Conservation (phyloP, 2,797 vertebrate genomes). For the Pangasius mekongensis region DNA sequence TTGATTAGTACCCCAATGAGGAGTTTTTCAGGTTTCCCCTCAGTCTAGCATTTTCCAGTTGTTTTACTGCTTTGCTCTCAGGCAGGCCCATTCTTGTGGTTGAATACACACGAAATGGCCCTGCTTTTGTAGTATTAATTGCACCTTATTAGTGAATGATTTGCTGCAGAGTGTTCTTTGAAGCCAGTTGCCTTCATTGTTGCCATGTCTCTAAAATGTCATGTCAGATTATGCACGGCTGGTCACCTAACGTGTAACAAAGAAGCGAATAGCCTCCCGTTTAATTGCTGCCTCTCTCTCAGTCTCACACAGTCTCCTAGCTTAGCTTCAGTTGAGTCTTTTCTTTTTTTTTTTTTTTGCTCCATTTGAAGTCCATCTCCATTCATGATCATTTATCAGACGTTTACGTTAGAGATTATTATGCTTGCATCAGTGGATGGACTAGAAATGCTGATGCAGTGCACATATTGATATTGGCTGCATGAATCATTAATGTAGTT, state of each 20-base stretch:
- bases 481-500: constrained; percentile 45
- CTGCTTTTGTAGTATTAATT: constrained; percentile 51
- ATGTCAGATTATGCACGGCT: constrained; percentile 42
- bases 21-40: constrained; percentile 19
- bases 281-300: constrained; percentile 34
- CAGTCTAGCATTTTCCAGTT: constrained; percentile 19
- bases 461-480: constrained; percentile 21
- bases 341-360: constrained; percentile 34
- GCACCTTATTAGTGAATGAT: constrained; percentile 48
- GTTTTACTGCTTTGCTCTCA: constrained; percentile 23
- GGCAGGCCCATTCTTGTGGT: constrained; percentile 25
- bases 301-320: background rate
- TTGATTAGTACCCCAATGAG: background rate
- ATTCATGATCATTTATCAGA: constrained; percentile 33
- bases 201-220: constrained; percentile 50
- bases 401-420: constrained; percentile 24
- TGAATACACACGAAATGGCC: constrained; percentile 39
- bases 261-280: constrained; percentile 29
- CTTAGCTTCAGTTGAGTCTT: constrained; percentile 28
- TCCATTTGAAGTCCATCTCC: constrained; percentile 41
- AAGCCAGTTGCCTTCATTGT: constrained; percentile 45
- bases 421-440: constrained; percentile 14
- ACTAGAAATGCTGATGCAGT: constrained; percentile 36
- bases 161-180: constrained; percentile 39
- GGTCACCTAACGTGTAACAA: constrained; percentile 32